Evolutionary conservation across 2,113 vertebrate species (phyloP).

Genomic region (Ophthalmolycus amberensis): DNA sequence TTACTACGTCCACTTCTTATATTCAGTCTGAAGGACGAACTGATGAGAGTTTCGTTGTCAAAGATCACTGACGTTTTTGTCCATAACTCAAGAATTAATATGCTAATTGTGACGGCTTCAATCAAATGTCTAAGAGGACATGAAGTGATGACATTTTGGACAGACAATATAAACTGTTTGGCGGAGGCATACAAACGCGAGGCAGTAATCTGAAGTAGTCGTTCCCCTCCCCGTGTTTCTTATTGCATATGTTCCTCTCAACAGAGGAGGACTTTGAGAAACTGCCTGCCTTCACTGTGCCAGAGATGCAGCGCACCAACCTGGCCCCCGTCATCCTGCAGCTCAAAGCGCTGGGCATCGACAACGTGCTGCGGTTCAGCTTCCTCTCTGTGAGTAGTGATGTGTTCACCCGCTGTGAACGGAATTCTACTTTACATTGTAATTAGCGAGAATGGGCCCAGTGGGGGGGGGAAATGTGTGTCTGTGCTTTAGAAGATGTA

Average conservation of each 20-base stretch:
- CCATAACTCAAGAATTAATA: too few species aligned
- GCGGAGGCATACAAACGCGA: too few species aligned
- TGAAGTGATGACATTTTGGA: too few species aligned
- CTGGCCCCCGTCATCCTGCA: constrained; percentile 96
- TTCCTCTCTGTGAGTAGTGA: constrained; percentile 93
- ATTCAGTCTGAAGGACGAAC: too few species aligned
- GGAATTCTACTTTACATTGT: constrained; percentile 57
- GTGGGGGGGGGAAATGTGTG: not conserved
- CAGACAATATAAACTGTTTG: too few species aligned
- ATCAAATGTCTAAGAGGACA: too few species aligned
- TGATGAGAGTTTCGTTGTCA: too few species aligned
- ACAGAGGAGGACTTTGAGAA: constrained; percentile 97
- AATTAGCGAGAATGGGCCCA: constrained; percentile 48
- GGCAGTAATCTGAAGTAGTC: not conserved
- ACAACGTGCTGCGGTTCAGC: constrained; percentile 97
- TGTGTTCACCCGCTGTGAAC: constrained; percentile 39
- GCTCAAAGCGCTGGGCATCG: constrained; percentile 96
- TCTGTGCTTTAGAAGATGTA: constrained; percentile 32
- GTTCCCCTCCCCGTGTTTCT: constrained; percentile 1
- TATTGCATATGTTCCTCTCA: constrained; percentile 43
- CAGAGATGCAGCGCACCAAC: constrained; percentile 98
- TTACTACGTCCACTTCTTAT: too few species aligned
- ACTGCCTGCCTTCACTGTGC: constrained; percentile 90
- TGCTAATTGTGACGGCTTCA: too few species aligned
- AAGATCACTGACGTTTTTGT: too few species aligned